A percentile compares a stretch with the other conserved stretches of the same genome.
phyloP scores from a whole-genome alignment of 2,888 invertebrate genomes.

The Silvanus unidentatus region DNA sequence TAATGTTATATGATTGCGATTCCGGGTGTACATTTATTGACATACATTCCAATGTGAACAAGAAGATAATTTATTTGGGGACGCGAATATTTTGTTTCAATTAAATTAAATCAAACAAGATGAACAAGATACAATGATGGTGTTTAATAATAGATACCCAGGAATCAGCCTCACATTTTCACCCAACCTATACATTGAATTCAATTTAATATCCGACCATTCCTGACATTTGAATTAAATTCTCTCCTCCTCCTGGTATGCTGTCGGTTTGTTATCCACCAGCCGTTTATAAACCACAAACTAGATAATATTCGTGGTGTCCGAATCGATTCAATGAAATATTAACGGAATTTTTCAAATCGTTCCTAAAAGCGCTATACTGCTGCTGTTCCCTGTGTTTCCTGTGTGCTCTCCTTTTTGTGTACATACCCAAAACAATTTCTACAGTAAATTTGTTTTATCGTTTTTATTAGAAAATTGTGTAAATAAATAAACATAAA shows the following conservation, averaged over 20 bases:
- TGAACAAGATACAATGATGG: slow-evolving; percentile 4
- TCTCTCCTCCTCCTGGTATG: slow-evolving; percentile 16
- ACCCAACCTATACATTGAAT: not conserved
- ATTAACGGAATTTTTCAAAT: too few relatives aligned
- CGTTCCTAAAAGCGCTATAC: too few relatives aligned
- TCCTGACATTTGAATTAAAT: slow-evolving; percentile 31
- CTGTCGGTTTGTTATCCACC: slow-evolving; percentile 20
- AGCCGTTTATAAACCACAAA: slow-evolving; percentile 17
- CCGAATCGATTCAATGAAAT: too few relatives aligned
- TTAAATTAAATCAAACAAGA: slow-evolving; percentile 8
- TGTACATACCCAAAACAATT: too few relatives aligned
- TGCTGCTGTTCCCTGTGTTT: too few relatives aligned
- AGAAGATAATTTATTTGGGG: slow-evolving; percentile 3
- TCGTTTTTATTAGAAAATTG: too few relatives aligned
- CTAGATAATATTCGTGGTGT: not conserved
- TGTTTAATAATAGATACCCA: not conserved
- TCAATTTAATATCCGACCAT: slow-evolving; percentile 8
- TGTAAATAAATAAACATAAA: too few relatives aligned
- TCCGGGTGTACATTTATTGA: too few relatives aligned
- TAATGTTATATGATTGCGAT: too few relatives aligned
- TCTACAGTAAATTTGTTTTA: too few relatives aligned
- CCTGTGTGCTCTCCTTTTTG: too few relatives aligned
- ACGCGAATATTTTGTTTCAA: slow-evolving; percentile 7
- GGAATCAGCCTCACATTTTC: not conserved
- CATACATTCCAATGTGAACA: too few relatives aligned